Base-by-base conservation (phyloP, 2,888 invertebrate genomes). In the Timema podura region DNA sequence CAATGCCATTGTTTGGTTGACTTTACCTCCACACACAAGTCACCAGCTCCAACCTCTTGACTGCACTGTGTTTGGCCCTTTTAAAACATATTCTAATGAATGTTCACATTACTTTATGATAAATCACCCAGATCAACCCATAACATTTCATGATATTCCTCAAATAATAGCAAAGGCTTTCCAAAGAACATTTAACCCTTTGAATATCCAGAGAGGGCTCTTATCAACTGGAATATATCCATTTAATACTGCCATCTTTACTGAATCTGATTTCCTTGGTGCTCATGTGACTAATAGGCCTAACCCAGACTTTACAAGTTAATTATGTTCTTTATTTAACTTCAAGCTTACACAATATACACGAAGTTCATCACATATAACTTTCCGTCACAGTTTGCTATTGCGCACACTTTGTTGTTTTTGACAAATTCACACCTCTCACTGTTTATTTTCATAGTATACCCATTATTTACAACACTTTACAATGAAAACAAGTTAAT, bases 221-320 rank as follows among this genome's bases (percentile, higher is more conserved):
- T 61, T 5, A 5, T 44, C 13, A n/a, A 54, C 67, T 51, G 67
- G 67, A 5, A 67, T 67, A 57, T 15, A 54, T 51, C 67, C 54
- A 5, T 67, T 57, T 15, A 46, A 67, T 15, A 9, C 61, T 44
- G n/a, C 30, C 9, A 61, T 61, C 13, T 61, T 61, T 30, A 5
- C 57, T 10, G 13, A 61, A 44, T 30, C 30, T 61, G 61, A 61
- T 61, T 61, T 61, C 45, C 61, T 61, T 9, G 61, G 15, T 44
- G 45, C 44, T 45, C 45, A 61, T 61, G 16, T 15, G 45, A 61
- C 5, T 61, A 16, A 30, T 2, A 9, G 16, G 8, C 61, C 61
- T 44, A 16, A 61, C 2, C 61, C 61, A 1, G 30, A 30, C 30
- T 30, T 3, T 30, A 30, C 30, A 30, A 30, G 30, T 30, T 30